Conservation (phyloP, 2,113 vertebrate genomes). For the Boleophthalmus pectinirostris region DNA sequence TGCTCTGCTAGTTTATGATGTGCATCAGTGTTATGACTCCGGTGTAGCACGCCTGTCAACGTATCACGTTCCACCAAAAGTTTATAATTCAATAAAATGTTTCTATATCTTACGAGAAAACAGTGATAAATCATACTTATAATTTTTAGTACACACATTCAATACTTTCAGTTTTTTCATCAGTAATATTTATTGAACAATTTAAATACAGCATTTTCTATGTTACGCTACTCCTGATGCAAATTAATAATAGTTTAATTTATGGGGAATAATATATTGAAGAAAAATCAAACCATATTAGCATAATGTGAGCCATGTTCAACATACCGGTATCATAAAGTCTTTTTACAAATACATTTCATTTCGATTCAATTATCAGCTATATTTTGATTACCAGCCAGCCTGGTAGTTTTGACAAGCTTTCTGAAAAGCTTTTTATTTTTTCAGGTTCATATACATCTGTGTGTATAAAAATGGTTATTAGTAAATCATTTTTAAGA, state of each 20-base stretch:
- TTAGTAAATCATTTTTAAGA: slow-evolving; percentile 35
- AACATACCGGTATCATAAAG: not conserved
- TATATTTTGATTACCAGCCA: not conserved
- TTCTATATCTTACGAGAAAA: not conserved
- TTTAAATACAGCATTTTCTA: not conserved
- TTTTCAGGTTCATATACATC: slow-evolving; percentile 10
- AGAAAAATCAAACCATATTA: not conserved
- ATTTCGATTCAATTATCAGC: not conserved
- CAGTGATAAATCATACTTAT: not conserved
- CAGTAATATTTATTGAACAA: not conserved
- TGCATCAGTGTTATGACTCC: slow-evolving; percentile 25
- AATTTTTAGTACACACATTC: not conserved
- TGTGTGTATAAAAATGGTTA: not conserved
- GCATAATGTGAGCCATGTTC: not conserved
- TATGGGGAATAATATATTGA: not conserved
- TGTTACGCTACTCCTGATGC: not conserved
- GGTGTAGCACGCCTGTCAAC: not conserved
- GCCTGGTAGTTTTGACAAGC: not conserved
- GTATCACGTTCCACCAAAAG: slow-evolving; percentile 6
- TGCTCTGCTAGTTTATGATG: not conserved
- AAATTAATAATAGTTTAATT: not conserved
- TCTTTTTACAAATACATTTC: not conserved
- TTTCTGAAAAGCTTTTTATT: slow-evolving; percentile 19
- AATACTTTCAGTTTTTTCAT: not conserved
- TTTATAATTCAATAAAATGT: not conserved